Evolutionary conservation across 2,888 invertebrate genomes (phyloP), one percentile per base, ranked within the genome.

Genomic region (Resseliella maxima): DNA sequence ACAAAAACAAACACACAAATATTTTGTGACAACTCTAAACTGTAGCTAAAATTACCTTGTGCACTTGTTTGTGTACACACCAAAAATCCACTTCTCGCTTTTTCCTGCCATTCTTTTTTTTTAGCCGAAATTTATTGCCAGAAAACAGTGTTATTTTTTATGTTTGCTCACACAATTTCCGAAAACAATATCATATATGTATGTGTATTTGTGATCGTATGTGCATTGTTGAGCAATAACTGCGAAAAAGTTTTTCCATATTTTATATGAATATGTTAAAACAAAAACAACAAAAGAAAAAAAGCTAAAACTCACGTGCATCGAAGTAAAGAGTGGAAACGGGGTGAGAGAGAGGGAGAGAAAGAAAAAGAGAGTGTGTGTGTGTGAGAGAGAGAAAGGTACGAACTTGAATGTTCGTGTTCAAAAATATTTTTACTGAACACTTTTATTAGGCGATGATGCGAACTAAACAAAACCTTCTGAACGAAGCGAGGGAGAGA

Each of bases 21-120:
- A 41, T 59, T 24, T 59, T 27, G 24, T 59, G 59, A 59, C 3
- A 59, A 24, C 59, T 59, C 59, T 24, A 59, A 59, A 59, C 3
- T 59, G 59, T n/a, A 27, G 50, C 59, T 12, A 27, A 59, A 59
- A 59, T 59, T 72, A 72, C 72, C 72, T 35, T 72, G 5, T 72
- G 1, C 12, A 41, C 12, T 41, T 41, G 41, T 41, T 41, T 41
- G 41, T 41, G 41, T 41, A n/a, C 10, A 27, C n/a, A 15, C 72
- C 72, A 2, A n/a, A 59, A 59, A 24, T 59, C 59, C 59, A 59
- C 59, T 24, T 59, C 59, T 59, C 59, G 24, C 59, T 59, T n/a
- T n/a, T 50, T 50, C 46, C 12, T 50, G 46, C n/a, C n/a, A n/a
- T n/a, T 24, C 27, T 12, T 27, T 59, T 59, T n/a, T 59, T 59